phyloP scores from a whole-genome alignment of 2,888 invertebrate genomes.

The Drosophila infuscata region DNA sequence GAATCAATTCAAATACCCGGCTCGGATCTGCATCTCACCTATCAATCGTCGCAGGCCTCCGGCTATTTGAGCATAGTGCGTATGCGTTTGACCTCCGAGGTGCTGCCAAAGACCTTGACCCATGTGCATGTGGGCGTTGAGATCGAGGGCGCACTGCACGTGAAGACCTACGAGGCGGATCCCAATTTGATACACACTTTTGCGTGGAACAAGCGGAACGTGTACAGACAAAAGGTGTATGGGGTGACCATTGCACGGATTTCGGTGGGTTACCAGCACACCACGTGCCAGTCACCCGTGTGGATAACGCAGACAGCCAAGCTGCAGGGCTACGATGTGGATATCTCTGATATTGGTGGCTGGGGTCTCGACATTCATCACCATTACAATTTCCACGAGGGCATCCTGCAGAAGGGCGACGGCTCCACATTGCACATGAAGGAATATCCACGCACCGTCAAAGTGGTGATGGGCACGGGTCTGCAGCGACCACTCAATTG shows the following conservation, averaged over 20 bases:
- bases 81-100: slow-evolving; percentile 93
- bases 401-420: slow-evolving; percentile 98
- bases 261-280: slow-evolving; percentile 97
- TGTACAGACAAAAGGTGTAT: slow-evolving; percentile 98
- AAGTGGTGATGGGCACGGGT: slow-evolving; percentile 97
- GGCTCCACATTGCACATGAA: slow-evolving; percentile 97
- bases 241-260: slow-evolving; percentile 95
- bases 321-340: slow-evolving; percentile 97
- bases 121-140: slow-evolving; percentile 96
- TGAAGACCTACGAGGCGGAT: slow-evolving; percentile 97
- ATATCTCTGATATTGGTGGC: slow-evolving; percentile 98
- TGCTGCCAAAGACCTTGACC: slow-evolving; percentile 92
- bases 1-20: slow-evolving; percentile 97
- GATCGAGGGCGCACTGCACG: slow-evolving; percentile 96
- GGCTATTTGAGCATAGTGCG: slow-evolving; percentile 97
- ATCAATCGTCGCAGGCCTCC: slow-evolving; percentile 97
- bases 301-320: slow-evolving; percentile 98
- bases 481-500: slow-evolving; percentile 94
- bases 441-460: slow-evolving; percentile 95
- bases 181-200: slow-evolving; percentile 97
- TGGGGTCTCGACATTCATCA: slow-evolving; percentile 99
- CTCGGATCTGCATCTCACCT: slow-evolving; percentile 96
- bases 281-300: slow-evolving; percentile 93
- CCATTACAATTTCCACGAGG: slow-evolving; percentile 99
- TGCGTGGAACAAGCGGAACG: slow-evolving; percentile 99